Evolutionary conservation across 2,113 vertebrate species (phyloP).

Genomic region (Lagopus muta): DNA sequence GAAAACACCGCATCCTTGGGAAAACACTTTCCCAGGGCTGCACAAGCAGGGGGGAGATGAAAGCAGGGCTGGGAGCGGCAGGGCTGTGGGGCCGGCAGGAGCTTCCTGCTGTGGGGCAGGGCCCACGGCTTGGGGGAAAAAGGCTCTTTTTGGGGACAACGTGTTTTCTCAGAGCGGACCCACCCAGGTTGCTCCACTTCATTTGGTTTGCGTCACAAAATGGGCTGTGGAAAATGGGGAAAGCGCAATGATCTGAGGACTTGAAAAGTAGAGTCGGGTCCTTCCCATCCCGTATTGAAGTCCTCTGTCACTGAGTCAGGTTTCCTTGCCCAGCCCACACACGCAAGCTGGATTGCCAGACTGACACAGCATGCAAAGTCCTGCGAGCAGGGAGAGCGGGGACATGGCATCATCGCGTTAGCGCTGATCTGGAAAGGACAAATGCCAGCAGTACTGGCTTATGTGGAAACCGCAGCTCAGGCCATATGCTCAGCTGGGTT

Average conservation of each 20-base stretch:
- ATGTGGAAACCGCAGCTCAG: neutral
- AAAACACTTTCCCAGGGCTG: slow-evolving; percentile 24
- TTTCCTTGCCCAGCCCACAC: neutral
- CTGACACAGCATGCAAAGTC: slow-evolving; percentile 30
- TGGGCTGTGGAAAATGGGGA: neutral
- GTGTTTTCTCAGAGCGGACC: slow-evolving; percentile 1
- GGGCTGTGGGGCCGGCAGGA: neutral
- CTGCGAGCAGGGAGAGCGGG: slow-evolving; percentile 9
- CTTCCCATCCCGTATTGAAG: neutral
- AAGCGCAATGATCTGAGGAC: neutral
- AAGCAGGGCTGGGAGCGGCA: neutral
- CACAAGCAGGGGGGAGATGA: slow-evolving; percentile 43
- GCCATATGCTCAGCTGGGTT: slow-evolving; percentile 64
- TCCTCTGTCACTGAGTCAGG: slow-evolving; percentile 19
- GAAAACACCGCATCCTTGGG: slow-evolving; percentile 16
- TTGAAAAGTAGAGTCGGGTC: neutral
- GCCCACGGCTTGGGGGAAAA: neutral
- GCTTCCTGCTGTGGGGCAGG: neutral
- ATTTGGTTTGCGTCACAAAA: neutral
- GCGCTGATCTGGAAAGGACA: slow-evolving; percentile 68
- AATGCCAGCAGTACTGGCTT: slow-evolving; percentile 45
- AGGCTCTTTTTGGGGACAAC: neutral
- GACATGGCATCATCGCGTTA: slow-evolving; percentile 42
- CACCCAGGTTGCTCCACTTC: neutral
- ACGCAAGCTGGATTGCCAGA: slow-evolving; percentile 10